A percentile compares a stretch with the other conserved stretches of the same genome.
Evolutionary conservation across 2,113 vertebrate genomes (phyloP).

Genomic region (Oostethus manadensis): DNA sequence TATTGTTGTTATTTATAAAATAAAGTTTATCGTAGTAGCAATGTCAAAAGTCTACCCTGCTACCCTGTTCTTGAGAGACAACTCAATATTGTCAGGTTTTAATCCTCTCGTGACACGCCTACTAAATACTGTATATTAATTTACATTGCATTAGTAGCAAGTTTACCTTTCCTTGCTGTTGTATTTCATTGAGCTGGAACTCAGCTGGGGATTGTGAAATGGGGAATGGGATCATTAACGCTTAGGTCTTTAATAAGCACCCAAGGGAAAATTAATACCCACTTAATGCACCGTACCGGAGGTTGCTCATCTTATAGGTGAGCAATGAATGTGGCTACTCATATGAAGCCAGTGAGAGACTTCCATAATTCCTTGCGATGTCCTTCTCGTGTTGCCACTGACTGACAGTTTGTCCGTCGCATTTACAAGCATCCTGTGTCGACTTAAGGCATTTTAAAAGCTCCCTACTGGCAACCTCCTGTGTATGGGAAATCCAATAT

Average conservation of each 20-base stretch:
- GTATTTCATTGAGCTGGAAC: slow-evolving; percentile 19
- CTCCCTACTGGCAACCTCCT: slow-evolving; percentile 20
- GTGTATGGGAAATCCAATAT: slow-evolving; percentile 49
- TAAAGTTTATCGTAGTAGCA: too few species aligned
- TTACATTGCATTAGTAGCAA: background rate
- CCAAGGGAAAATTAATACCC: slow-evolving; percentile 69
- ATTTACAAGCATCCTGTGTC: slow-evolving; percentile 9
- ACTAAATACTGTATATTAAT: background rate
- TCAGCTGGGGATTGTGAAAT: slow-evolving; percentile 46
- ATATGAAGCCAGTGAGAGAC: slow-evolving; percentile 12
- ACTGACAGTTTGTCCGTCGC: slow-evolving; percentile 22
- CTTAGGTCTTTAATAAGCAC: slow-evolving; percentile 65
- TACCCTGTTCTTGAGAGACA: too few species aligned
- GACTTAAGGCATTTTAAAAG: slow-evolving; percentile 26
- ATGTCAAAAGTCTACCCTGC: too few species aligned
- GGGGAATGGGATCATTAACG: slow-evolving; percentile 68
- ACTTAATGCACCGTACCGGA: slow-evolving; percentile 54
- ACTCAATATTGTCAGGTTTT: too few species aligned
- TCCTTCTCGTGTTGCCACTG: slow-evolving; percentile 22
- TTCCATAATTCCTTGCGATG: slow-evolving; percentile 2
- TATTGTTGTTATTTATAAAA: too few species aligned
- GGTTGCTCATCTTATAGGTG: slow-evolving; percentile 54
- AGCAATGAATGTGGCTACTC: slow-evolving; percentile 27
- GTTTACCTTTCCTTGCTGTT: slow-evolving; percentile 7
- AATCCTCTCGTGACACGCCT: too few species aligned